Conservation (phyloP, 2,113 vertebrate species). For the Polypterus senegalus region DNA sequence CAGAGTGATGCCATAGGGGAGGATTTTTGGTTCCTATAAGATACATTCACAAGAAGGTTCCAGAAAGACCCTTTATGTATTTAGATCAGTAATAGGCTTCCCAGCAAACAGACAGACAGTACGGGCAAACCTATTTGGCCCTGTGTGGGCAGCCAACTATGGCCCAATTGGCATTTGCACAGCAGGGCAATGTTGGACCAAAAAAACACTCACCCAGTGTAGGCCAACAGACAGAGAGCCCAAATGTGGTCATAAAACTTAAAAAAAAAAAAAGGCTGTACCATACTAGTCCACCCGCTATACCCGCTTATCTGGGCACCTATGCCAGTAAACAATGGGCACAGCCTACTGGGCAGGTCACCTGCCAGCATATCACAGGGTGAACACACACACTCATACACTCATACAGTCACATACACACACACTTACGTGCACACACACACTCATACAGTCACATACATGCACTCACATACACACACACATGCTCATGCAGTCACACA, state of each 20-base stretch:
- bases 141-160: too few relatives aligned
- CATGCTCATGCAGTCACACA: too few relatives aligned
- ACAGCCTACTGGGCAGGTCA: conserved; percentile 7
- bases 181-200: too few relatives aligned
- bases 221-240: conserved; percentile 12
- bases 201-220: conserved; percentile 2
- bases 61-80: too few relatives aligned
- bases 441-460: neutral
- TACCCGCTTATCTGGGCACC: conserved; percentile 16
- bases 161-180: too few relatives aligned
- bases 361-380: neutral
- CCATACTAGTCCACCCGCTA: conserved; percentile 18
- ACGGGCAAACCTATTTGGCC: too few relatives aligned
- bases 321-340: conserved; percentile 8
- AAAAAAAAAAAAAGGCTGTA: conserved; percentile 18
- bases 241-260: conserved; percentile 18
- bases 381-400: neutral
- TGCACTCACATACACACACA: neutral
- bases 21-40: too few relatives aligned
- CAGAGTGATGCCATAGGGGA: too few relatives aligned
- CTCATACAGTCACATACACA: neutral
- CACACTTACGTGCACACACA: too few relatives aligned
- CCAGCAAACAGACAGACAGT: too few relatives aligned
- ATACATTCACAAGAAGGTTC: too few relatives aligned
- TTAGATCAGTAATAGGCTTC: too few relatives aligned